These are phyloP conservation scores for Umimayanthus chanpuru DNA, from an alignment of 92 coral and sea anemone species.

Conservation along the genomic window DNA sequence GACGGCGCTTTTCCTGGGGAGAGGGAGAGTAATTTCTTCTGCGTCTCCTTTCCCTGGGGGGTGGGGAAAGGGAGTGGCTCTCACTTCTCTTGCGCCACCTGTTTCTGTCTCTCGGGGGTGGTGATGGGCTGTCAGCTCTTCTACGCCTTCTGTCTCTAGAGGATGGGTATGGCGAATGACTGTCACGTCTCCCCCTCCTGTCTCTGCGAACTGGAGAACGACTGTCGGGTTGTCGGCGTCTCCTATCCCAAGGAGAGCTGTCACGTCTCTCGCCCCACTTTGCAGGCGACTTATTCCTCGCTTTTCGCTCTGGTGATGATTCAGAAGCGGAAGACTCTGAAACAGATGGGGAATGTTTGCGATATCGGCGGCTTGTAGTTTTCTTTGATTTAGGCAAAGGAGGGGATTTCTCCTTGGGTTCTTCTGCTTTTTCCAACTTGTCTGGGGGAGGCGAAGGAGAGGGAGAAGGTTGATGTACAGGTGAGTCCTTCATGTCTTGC, in stretches of 20 bases:
- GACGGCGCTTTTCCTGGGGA: conserved; percentile 60
- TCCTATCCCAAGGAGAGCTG: conserved; percentile 53
- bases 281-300: conserved; percentile 54
- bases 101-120: conserved; percentile 63
- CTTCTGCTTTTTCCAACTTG: conserved; percentile 59
- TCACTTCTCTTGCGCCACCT: conserved; percentile 30
- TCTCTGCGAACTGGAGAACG: conserved; percentile 40
- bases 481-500: conserved; percentile 69
- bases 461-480: conserved; percentile 82
- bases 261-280: conserved; percentile 58
- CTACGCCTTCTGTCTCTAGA: conserved; percentile 20
- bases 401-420: conserved; percentile 64
- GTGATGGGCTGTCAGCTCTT: conserved; percentile 39
- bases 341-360: conserved; percentile 81
- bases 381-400: conserved; percentile 84
- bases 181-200: conserved; percentile 35
- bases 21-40: conserved; percentile 73
- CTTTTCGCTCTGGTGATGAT: conserved; percentile 76
- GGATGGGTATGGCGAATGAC: background rate
- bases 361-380: conserved; percentile 87
- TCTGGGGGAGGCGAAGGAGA: conserved; percentile 89
- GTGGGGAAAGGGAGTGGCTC: conserved; percentile 54
- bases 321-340: conserved; percentile 82
- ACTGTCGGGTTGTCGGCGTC: conserved; percentile 23
- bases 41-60: conserved; percentile 69